Base-by-base conservation (phyloP, 2,113 vertebrate species). In the Seriola quinqueradiata region DNA sequence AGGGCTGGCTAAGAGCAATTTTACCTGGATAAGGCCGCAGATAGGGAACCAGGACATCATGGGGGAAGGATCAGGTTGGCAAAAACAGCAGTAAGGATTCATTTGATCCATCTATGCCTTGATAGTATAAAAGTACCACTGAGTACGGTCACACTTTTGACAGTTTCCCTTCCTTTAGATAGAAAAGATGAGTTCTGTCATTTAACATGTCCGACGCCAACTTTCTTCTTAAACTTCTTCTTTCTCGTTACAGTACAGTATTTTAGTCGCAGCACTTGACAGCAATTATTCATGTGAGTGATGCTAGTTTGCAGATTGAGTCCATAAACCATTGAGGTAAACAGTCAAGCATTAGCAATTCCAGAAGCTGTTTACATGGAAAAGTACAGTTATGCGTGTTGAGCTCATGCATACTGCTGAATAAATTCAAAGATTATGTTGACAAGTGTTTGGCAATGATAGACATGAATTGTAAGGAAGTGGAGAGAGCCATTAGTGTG, bases 361-460 rank as follows among this genome's bases (percentile, higher is more conserved):
- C 79, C 84, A 75, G 70, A 90, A 87, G 87, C 85, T 90, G 84
- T 93, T 91, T 86, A 92, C 88, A 91, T 83, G 82, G 73, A 87
- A 63, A 80, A 69, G 78, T 52, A 90, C 86, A 90, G 80, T 57
- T 84, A 90, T 75, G 88, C 82, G 21, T 77, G 87, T 58, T 75
- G 75, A 85, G 81, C 88, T 91, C 82, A 86, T 87, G 79, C 83
- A 89, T 88, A 87, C 70, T 81, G 70, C 72, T 81, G 90, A 91
- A 91, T 92, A 81, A 83, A 87, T 92, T 87, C 77, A 85, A 82
- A 89, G 85, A 89, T 91, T 85, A 90, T 83, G 79, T 71, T 92
- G 93, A 92, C 89, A 91, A 91, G 89, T 81, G 84, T 87, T 90
- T 91, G 86, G 75, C 85, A 79, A 81, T 90, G 88, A 90, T 79